Base-by-base conservation (phyloP, 1,140 invertebrate species). In the Pogonognathellus flavescens region DNA sequence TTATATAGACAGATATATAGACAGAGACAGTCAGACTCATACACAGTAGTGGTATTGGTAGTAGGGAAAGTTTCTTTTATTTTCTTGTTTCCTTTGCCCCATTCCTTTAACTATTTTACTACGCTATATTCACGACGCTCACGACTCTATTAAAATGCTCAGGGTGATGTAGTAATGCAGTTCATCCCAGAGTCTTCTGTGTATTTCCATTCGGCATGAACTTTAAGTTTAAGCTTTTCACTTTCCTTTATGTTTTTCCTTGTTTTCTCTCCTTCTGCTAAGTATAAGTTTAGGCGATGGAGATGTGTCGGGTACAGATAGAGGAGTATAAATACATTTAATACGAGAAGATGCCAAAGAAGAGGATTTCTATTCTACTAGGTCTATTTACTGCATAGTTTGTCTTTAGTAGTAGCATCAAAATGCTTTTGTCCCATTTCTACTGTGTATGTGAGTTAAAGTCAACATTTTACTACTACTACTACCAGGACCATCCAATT, bases 401-500 rank as follows among this genome's bases (percentile, higher is more conserved):
- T 41, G 31, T n/a, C 31, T 3, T 3, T 1, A 41, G 6, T 41
- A 41, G 31, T 57, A 14, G 11, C 2, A 49, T 31, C 16, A 50
- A 76, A 76, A 50, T 76, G 70, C n/a, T 50, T 76, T 49, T 31
- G 70, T n/a, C 16, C 70, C 31, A 76, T 76, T 76, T 76, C 70
- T 76, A 16, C 70, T 41, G 31, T 41, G 31, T 41, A 41, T 41
- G 31, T 41, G 49, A 76, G 70, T 49, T 76, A 76, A 50, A 76
- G 70, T 76, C 70, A 76, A 76, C 70, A 76, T 76, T 76, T 76
- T 76, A n/a, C n/a, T n/a, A n/a, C n/a, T n/a, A n/a, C n/a, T n/a
- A n/a, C n/a, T n/a, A n/a, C n/a, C n/a, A 76, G 49, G 70, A 25
- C 11, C 31, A 50, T 18, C 70, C 70, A 76, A 76, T 76, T 76